phyloP scores from a whole-genome alignment of 2,797 vertebrate species.

The Eupleurogrammus muticus region DNA sequence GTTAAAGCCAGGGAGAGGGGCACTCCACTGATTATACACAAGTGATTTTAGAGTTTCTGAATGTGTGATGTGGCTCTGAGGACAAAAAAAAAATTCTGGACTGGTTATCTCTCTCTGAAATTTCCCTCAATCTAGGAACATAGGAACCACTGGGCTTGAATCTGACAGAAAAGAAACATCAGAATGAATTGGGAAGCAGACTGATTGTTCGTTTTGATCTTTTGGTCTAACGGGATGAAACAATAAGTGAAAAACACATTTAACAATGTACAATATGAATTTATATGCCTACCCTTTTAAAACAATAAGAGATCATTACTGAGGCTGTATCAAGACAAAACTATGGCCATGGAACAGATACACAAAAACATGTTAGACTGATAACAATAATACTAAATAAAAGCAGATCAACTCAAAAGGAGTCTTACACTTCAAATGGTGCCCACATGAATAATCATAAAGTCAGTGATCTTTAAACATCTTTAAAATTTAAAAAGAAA shows the following conservation, averaged over 20 bases:
- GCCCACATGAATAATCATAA: constrained; percentile 37
- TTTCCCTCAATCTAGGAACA: no score
- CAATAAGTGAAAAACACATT: background rate
- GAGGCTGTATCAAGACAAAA: background rate
- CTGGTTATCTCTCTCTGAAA: no score
- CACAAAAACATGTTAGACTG: no score
- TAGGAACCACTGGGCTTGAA: background rate
- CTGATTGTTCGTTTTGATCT: constrained; percentile 9
- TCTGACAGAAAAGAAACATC: background rate
- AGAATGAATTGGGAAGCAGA: background rate
- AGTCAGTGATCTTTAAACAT: constrained; percentile 37
- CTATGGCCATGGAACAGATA: constrained; percentile 31
- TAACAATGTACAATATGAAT: background rate
- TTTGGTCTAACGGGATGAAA: background rate
- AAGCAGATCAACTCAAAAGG: constrained; percentile 25
- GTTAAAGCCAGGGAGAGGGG: no score
- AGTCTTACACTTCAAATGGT: constrained; percentile 13
- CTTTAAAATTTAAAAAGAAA: constrained; percentile 34
- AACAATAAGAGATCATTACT: no score
- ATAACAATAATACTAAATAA: constrained; percentile 34
- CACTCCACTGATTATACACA: no score
- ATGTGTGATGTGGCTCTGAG: no score
- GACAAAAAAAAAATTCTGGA: no score
- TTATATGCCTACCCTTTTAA: no score
- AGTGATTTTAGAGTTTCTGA: no score